These are phyloP conservation scores for Meghimatium bilineatum DNA, from an alignment of 2,888 invertebrate genomes.

Conservation along the genomic window DNA sequence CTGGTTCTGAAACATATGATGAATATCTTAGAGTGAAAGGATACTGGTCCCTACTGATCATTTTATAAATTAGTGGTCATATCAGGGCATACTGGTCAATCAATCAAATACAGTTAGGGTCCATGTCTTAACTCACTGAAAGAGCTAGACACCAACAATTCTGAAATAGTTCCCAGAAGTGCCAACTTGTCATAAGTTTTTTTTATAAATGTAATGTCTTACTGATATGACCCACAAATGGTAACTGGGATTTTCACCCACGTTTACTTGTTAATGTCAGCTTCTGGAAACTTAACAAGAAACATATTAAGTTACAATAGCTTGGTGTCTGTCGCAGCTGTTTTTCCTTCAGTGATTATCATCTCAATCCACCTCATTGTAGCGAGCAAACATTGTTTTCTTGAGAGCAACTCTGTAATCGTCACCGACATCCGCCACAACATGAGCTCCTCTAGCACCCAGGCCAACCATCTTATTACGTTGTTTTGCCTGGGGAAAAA, in stretches of 20 bases:
- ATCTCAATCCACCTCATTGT: slow-evolving; percentile 83
- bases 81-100: no score
- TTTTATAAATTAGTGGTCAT: no score
- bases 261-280: background rate
- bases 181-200: background rate
- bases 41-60: no score
- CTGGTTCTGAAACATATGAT: no score
- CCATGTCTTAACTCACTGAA: no score
- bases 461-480: slow-evolving; percentile 88
- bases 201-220: background rate
- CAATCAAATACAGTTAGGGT: no score
- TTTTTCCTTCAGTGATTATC: no score
- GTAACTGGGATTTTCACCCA: background rate
- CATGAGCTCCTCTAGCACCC: slow-evolving; percentile 86
- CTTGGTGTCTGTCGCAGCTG: background rate
- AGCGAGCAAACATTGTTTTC: slow-evolving; percentile 91
- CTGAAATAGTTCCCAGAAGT: background rate
- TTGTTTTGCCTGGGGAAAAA: slow-evolving; percentile 79
- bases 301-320: background rate
- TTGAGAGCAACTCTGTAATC: slow-evolving; percentile 93
- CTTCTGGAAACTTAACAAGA: background rate
- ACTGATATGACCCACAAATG: background rate
- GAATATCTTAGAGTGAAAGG: no score
- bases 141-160: background rate
- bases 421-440: slow-evolving; percentile 88